Base-by-base conservation (phyloP, 2,888 invertebrate genomes). In the Prosapia bicincta region DNA sequence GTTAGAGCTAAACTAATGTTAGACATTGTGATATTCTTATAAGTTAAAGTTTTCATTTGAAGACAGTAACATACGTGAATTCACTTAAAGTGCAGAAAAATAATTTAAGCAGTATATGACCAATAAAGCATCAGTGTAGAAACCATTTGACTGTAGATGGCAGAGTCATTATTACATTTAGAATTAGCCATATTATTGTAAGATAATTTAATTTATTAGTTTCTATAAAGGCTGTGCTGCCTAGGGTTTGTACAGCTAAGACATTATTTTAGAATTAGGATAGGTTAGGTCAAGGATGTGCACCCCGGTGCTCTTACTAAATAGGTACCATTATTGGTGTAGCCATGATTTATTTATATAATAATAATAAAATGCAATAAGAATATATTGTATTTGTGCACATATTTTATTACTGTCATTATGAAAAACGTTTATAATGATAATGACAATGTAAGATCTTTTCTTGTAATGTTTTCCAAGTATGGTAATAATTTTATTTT, bases 151-250 rank as follows among this genome's bases (percentile, higher is more conserved):
- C 9, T 30, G 30, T 6, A 30, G 9, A 30, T 30, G 5, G 30
- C 9, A 54, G 38, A 38, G 54, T 54, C 54, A 54, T 20, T 54
- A 54, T 54, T 54, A 54, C 54, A 54, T 20, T 38, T 54, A 54
- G 54, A 54, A 54, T 13, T 54, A 54, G 54, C 20, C 20, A 20
- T 54, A 54, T 54, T 54, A 54, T 54, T 54, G 20, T 54, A 54
- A 54, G 54, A 54, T 54, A 54, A 54, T 54, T 38, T 54, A 54
- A 54, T 54, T 54, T 54, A 54, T 54, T 54, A 54, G 54, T 54
- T 54, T 54, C 1, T 6, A 10, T 54, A 20, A 54, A 20, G 54
- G 54, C 54, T 54, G 54, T 54, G 54, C 20, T 20, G 5, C 54
- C 54, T 54, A 54, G 20, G 38, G 54, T 54, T 54, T 6, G 54